Percentiles rank a stretch among this genome's conserved stretches.
phyloP scores from a whole-genome alignment of 1,140 invertebrate species.

The Apis laboriosa region DNA sequence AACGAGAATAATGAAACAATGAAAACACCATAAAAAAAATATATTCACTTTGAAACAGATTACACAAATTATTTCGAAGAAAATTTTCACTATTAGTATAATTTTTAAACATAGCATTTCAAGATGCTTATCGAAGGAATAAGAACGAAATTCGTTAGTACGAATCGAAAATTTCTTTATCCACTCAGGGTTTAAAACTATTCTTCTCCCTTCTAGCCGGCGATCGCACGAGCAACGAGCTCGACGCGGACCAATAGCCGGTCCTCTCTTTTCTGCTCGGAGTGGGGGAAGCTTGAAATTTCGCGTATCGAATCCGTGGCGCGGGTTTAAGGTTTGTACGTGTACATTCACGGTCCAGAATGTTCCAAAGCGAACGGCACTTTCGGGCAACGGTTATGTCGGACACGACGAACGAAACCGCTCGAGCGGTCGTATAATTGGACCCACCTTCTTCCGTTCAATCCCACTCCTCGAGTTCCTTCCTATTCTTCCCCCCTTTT shows the following conservation, averaged over 20 bases:
- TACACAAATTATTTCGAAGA: too few relatives aligned
- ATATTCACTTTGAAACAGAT: too few relatives aligned
- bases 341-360: conserved; percentile 29
- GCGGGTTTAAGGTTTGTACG: conserved; percentile 20
- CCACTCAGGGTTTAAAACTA: not conserved
- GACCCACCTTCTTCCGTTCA: conserved; percentile 28
- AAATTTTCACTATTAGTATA: too few relatives aligned
- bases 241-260: conserved; percentile 37
- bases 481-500: not conserved
- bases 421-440: conserved; percentile 59
- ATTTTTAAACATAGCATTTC: too few relatives aligned
- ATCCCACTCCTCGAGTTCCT: not conserved
- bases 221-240: conserved; percentile 8
- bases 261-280: conserved; percentile 7
- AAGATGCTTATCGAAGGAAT: too few relatives aligned
- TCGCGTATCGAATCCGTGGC: conserved; percentile 34
- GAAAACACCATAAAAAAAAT: too few relatives aligned
- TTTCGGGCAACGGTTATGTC: conserved; percentile 56
- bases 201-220: conserved; percentile 35
- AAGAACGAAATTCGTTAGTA: not conserved
- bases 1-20: too few relatives aligned
- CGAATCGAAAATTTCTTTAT: conserved; percentile 25
- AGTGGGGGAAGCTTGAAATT: conserved; percentile 3
- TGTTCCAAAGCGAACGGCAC: conserved; percentile 27
- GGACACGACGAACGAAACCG: conserved; percentile 41